Evolutionary conservation across 1,140 invertebrate genomes (phyloP), one percentile per base, ranked within the genome.

Genomic region (Atta colombica): DNA sequence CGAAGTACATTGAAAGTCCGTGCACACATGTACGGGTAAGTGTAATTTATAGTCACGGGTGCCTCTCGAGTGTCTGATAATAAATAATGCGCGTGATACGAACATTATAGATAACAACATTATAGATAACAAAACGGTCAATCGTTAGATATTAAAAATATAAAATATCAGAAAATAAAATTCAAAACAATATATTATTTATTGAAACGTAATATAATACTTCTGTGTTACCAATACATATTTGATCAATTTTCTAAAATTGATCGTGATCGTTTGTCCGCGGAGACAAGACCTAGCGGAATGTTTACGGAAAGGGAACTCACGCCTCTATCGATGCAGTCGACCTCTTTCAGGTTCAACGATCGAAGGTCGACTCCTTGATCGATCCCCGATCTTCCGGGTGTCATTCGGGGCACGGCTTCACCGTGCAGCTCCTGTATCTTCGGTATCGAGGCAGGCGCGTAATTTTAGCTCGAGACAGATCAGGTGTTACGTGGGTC

Each of bases 401-500:
- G 89, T 88, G 86, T 86, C 86, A 66, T 78, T 51, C 69, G 71
- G 35, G 82, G 45, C 31, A 55, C 51, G 66, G 12, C 72, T 53
- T 66, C 35, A 63, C 39, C 60, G 28, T 6, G 25, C 28, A 45
- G 69, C 85, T 85, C 66, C 88, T 45, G 60, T 77, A 51, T 35
- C 31, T 5, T 35, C 31, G 31, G 5, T 35, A 35, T 87, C 88
- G 74, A 58, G 45, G 89, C 55, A 77, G 39, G 89, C 81, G 84
- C 87, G 90, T 89, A 91, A 91, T 91, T 91, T 86, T 75, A 89
- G 86, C 68, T 77, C 85, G 58, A 82, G 91, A 92, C 90, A 92
- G 91, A 92, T 92, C 92, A 90, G 90, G 91, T 92, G 91, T 92
- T 91, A 87, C 86, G 86, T 63, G 81, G 82, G 61, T 87, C 85